These are phyloP conservation scores for Atherinosoma microstoma DNA, from an alignment of 2,797 vertebrate genomes.

Conservation along the genomic window DNA sequence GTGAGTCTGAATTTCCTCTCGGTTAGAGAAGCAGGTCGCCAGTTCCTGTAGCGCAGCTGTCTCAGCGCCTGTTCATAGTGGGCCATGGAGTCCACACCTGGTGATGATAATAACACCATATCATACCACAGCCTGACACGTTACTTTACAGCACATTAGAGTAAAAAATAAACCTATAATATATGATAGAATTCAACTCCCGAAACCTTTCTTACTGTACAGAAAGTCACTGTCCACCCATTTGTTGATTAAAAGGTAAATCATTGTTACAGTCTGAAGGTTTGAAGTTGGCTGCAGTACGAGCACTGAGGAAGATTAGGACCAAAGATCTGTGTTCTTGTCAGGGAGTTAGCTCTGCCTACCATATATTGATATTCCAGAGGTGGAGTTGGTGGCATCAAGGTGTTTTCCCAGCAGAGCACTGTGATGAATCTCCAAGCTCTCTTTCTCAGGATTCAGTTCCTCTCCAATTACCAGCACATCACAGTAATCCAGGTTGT, in stretches of 20 bases:
- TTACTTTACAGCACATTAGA: not conserved
- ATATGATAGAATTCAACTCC: not conserved
- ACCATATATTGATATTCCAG: slow-evolving; percentile 97
- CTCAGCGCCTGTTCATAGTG: slow-evolving; percentile 92
- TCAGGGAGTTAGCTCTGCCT: slow-evolving; percentile 9
- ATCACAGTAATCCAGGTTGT: slow-evolving; percentile 97
- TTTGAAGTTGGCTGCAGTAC: not conserved
- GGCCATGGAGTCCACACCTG: slow-evolving; percentile 95
- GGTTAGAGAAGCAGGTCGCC: slow-evolving; percentile 82
- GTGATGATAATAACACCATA: slow-evolving; percentile 24
- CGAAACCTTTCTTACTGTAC: not conserved
- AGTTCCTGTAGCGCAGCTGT: slow-evolving; percentile 93
- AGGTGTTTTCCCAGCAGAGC: slow-evolving; percentile 92
- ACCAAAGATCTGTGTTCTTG: not conserved
- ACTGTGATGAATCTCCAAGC: slow-evolving; percentile 89
- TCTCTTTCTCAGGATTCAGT: slow-evolving; percentile 89
- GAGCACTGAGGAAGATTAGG: not conserved
- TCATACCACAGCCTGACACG: not conserved
- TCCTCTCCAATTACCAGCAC: slow-evolving; percentile 92
- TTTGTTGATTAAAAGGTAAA: slow-evolving; percentile 12
- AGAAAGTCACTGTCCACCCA: not conserved
- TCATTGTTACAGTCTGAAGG: slow-evolving; percentile 7
- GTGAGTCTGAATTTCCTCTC: slow-evolving; percentile 92
- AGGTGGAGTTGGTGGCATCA: slow-evolving; percentile 95
- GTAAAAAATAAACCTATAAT: not conserved